phyloP scores from a whole-genome alignment of 1,140 invertebrate genomes.

The Argopecten irradians region DNA sequence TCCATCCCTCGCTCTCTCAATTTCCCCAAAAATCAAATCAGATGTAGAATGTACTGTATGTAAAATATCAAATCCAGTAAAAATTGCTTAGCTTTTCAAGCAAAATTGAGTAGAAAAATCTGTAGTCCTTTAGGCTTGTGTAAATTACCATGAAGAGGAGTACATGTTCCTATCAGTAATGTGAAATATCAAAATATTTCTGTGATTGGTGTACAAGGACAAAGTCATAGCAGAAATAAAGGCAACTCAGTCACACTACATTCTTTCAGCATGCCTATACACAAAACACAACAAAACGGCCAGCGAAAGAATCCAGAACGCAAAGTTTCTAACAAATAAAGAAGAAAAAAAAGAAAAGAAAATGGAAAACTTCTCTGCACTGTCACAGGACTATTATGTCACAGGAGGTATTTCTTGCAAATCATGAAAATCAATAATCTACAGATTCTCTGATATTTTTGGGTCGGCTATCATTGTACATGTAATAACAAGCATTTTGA shows the following conservation, averaged over 20 bases:
- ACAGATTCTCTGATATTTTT: background rate
- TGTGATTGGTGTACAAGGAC: background rate
- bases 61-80: background rate
- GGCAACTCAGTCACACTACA: background rate
- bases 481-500: background rate
- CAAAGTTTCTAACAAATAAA: background rate
- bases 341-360: background rate
- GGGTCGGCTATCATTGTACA: background rate
- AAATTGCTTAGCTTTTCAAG: background rate
- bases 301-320: background rate
- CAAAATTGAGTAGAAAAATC: background rate
- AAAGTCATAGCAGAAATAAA: conserved; percentile 10
- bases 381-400: background rate
- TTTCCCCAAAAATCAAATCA: background rate
- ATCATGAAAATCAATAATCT: background rate
- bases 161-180: background rate
- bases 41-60: background rate
- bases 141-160: background rate
- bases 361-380: conserved; percentile 5
- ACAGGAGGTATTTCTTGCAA: background rate
- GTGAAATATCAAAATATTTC: conserved; percentile 5
- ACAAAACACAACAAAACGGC: background rate
- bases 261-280: conserved; percentile 13
- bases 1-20: background rate
- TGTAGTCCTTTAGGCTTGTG: background rate